Conservation (phyloP, 2,113 vertebrate genomes). For the Lipotes vexillifer region DNA sequence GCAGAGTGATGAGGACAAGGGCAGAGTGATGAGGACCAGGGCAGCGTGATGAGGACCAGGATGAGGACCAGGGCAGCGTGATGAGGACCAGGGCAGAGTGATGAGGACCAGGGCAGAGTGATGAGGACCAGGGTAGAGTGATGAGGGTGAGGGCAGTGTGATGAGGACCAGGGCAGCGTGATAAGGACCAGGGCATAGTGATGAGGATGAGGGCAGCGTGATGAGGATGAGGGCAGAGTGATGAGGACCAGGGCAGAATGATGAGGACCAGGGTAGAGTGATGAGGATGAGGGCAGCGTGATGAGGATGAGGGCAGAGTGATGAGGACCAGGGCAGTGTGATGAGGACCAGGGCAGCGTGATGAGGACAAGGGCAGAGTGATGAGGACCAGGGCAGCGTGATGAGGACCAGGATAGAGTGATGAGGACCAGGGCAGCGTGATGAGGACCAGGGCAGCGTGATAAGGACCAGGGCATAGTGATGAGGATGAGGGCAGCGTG, state of each 20-base stretch:
- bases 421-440: too few species aligned
- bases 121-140: too few species aligned
- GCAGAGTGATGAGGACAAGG: too few species aligned
- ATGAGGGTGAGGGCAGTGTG: rapidly evolving
- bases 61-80: too few species aligned
- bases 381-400: too few species aligned
- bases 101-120: too few species aligned
- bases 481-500: rapidly evolving
- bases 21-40: too few species aligned
- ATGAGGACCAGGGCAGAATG: rapidly evolving
- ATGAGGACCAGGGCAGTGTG: neutral
- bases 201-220: neutral
- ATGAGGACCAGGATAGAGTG: too few species aligned
- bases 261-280: neutral
- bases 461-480: rapidly evolving
- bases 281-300: neutral
- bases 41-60: neutral
- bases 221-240: rapidly evolving
- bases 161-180: rapidly evolving
- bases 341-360: neutral
- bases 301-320: neutral
- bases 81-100: rapidly evolving
- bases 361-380: rapidly evolving
- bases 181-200: neutral
- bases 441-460: too few species aligned